phyloP scores from a whole-genome alignment of 2,113 vertebrate species.

The Entelurus aequoreus region DNA sequence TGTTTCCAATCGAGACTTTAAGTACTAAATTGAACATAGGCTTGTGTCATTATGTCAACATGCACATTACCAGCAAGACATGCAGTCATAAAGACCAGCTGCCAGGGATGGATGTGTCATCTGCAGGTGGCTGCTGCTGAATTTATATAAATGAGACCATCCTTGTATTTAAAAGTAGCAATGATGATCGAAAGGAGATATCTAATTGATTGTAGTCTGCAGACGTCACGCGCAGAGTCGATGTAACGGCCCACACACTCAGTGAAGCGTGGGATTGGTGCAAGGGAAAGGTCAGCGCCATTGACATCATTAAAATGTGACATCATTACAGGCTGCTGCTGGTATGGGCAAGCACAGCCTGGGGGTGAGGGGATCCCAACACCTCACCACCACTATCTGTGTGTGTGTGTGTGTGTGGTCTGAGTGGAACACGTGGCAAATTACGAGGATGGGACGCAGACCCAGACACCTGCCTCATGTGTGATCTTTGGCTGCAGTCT shows the following conservation, averaged over 20 bases:
- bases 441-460: conserved; percentile 36
- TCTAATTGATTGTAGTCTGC: not conserved
- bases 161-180: conserved; percentile 16
- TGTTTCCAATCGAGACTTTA: conserved; percentile 19
- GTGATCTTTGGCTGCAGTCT: conserved; percentile 39
- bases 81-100: conserved; percentile 23
- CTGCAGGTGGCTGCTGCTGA: conserved; percentile 25
- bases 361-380: conserved; percentile 41
- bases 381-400: conserved; percentile 13
- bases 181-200: not conserved
- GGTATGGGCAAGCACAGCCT: conserved; percentile 38
- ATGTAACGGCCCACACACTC: conserved; percentile 34
- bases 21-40: conserved; percentile 38
- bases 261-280: conserved; percentile 57
- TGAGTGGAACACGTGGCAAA: conserved; percentile 31
- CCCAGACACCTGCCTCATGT: conserved; percentile 22
- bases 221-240: conserved; percentile 10
- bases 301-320: conserved; percentile 69
- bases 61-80: conserved; percentile 39
- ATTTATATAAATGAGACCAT: conserved; percentile 51
- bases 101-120: conserved; percentile 43
- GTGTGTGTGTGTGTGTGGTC: conserved; percentile 48
- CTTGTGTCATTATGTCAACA: conserved; percentile 18
- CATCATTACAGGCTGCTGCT: conserved; percentile 61
- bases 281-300: conserved; percentile 51